phyloP scores from a whole-genome alignment of 2,797 vertebrate species.

The Liparis tanakae region DNA sequence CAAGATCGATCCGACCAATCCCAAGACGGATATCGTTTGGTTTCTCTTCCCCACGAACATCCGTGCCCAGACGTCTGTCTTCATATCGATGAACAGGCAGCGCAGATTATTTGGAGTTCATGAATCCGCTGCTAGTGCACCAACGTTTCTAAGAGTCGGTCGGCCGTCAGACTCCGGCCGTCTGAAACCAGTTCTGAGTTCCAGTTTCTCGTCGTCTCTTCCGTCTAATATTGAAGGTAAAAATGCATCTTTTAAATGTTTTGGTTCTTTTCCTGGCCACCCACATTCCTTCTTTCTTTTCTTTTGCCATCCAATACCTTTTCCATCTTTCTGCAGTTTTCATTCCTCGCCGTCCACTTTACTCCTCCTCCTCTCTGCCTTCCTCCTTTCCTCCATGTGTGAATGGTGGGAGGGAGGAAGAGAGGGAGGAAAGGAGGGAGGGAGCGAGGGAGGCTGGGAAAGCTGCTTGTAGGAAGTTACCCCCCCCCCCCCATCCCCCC shows the following conservation, averaged over 20 bases:
- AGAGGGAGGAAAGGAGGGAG: constrained; percentile 11
- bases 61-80: no score
- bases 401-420: constrained; percentile 45
- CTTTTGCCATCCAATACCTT: constrained; percentile 42
- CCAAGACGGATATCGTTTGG: neutral
- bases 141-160: neutral
- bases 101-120: neutral
- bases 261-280: constrained; percentile 6
- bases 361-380: constrained; percentile 48
- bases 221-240: constrained; percentile 3
- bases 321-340: constrained; percentile 62
- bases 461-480: constrained; percentile 70
- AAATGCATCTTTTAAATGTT: constrained; percentile 38
- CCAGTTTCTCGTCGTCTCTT: neutral
- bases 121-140: neutral
- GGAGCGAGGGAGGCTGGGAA: constrained; percentile 25
- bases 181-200: neutral
- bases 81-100: neutral
- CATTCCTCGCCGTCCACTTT: constrained; percentile 38
- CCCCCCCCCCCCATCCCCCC: constrained; percentile 18
- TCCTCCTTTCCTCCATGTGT: constrained; percentile 48
- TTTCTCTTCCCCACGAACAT: neutral
- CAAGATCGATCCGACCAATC: no score
- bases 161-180: neutral
- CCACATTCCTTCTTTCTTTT: constrained; percentile 14